phyloP scores from a whole-genome alignment of 1,140 invertebrate genomes.

The Eumeta japonica region DNA sequence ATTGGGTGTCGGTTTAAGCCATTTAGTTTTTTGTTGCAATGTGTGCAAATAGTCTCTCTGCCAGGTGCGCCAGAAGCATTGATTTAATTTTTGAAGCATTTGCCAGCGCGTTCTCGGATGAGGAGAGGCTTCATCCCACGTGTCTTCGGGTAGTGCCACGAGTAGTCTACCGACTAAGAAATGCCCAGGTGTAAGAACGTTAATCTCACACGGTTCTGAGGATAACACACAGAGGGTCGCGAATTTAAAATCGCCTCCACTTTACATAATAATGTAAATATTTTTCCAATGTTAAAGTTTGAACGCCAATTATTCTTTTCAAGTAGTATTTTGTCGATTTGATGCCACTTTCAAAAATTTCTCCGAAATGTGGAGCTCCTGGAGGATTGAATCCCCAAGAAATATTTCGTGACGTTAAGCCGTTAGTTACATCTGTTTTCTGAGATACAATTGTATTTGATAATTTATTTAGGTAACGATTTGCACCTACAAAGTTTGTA shows the following conservation, averaged over 20 bases:
- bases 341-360: constrained; percentile 26
- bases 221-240: constrained; percentile 11
- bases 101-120: not conserved
- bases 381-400: constrained; percentile 32
- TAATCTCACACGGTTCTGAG: constrained; percentile 12
- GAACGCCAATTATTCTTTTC: constrained; percentile 8
- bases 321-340: constrained; percentile 11
- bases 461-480: constrained; percentile 8
- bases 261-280: constrained; percentile 8
- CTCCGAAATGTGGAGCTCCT: constrained; percentile 25
- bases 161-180: constrained; percentile 23
- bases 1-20: not conserved
- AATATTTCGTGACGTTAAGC: constrained; percentile 2
- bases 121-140: not conserved
- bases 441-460: not conserved
- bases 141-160: constrained; percentile 15
- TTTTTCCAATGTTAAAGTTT: constrained; percentile 10
- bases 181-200: constrained; percentile 25
- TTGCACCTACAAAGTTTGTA: constrained; percentile 9
- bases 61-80: not conserved
- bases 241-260: constrained; percentile 24
- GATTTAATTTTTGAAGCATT: constrained; percentile 4
- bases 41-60: not conserved
- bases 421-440: not conserved
- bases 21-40: not conserved